These are phyloP conservation scores for Ditylenchus dipsaci DNA, from an alignment of 1,140 invertebrate genomes.

Conservation along the genomic window DNA sequence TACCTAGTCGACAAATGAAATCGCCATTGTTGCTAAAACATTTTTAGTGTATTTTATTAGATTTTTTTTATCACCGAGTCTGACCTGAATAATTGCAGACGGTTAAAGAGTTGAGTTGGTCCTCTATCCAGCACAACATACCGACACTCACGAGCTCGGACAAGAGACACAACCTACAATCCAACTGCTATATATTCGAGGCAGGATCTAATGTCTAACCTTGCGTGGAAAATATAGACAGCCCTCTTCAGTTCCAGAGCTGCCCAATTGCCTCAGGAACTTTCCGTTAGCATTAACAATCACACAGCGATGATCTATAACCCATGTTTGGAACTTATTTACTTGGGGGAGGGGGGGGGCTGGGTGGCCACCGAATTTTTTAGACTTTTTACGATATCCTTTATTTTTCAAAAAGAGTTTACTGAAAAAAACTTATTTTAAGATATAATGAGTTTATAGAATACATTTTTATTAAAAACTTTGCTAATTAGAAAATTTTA, in stretches of 20 bases:
- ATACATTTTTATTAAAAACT: too few species aligned
- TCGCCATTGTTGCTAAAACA: constrained; percentile 33
- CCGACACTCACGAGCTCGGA: constrained; percentile 27
- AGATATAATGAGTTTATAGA: too few species aligned
- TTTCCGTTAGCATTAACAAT: constrained; percentile 21
- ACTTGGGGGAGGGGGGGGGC: too few species aligned
- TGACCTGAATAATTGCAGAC: constrained; percentile 22
- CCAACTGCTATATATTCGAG: too few species aligned
- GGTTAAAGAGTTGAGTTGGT: constrained; percentile 27
- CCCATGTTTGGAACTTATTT: too few species aligned
- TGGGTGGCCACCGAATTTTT: too few species aligned
- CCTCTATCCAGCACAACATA: constrained; percentile 31
- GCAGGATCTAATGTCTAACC: background rate
- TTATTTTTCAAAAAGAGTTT: too few species aligned
- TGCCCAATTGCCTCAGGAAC: constrained; percentile 25
- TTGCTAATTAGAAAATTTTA: too few species aligned
- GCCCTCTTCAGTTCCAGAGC: constrained; percentile 34
- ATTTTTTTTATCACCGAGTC: too few species aligned
- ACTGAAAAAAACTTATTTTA: too few species aligned
- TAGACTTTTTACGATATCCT: too few species aligned
- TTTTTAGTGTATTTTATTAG: too few species aligned
- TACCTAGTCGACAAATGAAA: constrained; percentile 29
- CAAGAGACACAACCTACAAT: constrained; percentile 18
- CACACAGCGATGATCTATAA: constrained; percentile 25
- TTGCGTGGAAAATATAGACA: constrained; percentile 33